A percentile compares a stretch with the other conserved stretches of the same genome.
phyloP scores from a whole-genome alignment of 2,113 vertebrate genomes.

The Brachirus orientalis region DNA sequence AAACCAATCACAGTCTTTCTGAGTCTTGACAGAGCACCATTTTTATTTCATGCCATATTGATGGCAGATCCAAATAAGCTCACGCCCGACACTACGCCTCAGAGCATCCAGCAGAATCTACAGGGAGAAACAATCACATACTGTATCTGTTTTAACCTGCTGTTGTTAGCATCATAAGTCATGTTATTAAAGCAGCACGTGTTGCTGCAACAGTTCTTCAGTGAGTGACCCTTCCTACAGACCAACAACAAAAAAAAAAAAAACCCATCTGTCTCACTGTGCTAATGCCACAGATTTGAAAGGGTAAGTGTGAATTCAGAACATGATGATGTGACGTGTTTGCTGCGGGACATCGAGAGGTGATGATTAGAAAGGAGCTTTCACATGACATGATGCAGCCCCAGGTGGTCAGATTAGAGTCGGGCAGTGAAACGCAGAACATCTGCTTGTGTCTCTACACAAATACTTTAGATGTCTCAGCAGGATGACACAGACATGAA shows the following conservation, averaged over 20 bases:
- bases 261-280: conserved; percentile 20
- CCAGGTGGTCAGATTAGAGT: conserved; percentile 4
- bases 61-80: conserved; percentile 34
- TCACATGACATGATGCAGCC: conserved; percentile 30
- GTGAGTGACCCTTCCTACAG: background rate
- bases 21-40: conserved; percentile 7
- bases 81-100: background rate
- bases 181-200: background rate
- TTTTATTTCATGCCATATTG: conserved; percentile 53
- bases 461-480: conserved; percentile 4
- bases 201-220: conserved; percentile 8
- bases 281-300: background rate
- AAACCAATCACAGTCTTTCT: conserved; percentile 40
- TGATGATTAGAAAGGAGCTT: conserved; percentile 28
- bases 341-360: conserved; percentile 11
- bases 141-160: conserved; percentile 4
- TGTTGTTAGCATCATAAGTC: background rate
- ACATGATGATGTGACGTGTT: conserved; percentile 10
- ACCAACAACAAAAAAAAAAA: background rate
- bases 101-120: conserved; percentile 12
- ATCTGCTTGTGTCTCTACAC: conserved; percentile 30
- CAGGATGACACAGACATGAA: background rate
- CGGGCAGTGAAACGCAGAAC: conserved; percentile 17
- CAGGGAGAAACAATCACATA: background rate
- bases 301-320: conserved; percentile 10